Conservation (phyloP, 2,888 invertebrate species). For the Ectropis crepuscularia region DNA sequence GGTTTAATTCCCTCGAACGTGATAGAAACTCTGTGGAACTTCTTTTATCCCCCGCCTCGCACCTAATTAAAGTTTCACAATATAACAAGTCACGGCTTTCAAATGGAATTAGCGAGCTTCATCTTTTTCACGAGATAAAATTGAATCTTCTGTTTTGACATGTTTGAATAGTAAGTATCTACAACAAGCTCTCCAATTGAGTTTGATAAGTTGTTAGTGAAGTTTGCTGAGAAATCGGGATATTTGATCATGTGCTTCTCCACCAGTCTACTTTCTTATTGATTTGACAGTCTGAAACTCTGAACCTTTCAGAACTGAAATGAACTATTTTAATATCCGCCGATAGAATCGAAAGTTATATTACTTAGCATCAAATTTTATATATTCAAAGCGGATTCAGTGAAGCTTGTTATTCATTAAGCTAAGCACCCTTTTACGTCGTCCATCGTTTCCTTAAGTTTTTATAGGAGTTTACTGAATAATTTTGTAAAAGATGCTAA, state of each 20-base stretch:
- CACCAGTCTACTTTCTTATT: constrained; percentile 15
- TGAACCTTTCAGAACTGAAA: not conserved
- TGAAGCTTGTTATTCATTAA: constrained; percentile 2
- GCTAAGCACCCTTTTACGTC: not conserved
- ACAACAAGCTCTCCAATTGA: constrained; percentile 2
- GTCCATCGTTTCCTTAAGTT: not conserved
- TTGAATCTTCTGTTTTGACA: constrained; percentile 13
- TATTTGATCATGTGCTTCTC: constrained; percentile 17
- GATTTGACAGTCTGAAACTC: constrained; percentile 11
- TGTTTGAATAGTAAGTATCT: constrained; percentile 8
- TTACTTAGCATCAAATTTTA: constrained; percentile 3
- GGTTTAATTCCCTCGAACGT: constrained; percentile 25
- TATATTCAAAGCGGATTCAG: constrained; percentile 7
- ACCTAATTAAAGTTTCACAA: constrained; percentile 26
- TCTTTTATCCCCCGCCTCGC: constrained; percentile 19
- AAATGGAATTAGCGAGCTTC: constrained; percentile 10
- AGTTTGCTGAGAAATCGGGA: constrained; percentile 15
- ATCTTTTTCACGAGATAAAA: constrained; percentile 9
- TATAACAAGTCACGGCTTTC: constrained; percentile 20
- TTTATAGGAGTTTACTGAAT: constrained; percentile 33
- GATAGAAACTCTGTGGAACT: constrained; percentile 23
- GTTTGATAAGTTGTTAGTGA: constrained; percentile 13
- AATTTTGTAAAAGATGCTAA: constrained; percentile 49
- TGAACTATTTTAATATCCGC: constrained; percentile 19
- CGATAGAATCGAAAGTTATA: not conserved